Evolutionary conservation across 2,113 vertebrate species (phyloP).

Genomic region (Hippocampus guttulatus): DNA sequence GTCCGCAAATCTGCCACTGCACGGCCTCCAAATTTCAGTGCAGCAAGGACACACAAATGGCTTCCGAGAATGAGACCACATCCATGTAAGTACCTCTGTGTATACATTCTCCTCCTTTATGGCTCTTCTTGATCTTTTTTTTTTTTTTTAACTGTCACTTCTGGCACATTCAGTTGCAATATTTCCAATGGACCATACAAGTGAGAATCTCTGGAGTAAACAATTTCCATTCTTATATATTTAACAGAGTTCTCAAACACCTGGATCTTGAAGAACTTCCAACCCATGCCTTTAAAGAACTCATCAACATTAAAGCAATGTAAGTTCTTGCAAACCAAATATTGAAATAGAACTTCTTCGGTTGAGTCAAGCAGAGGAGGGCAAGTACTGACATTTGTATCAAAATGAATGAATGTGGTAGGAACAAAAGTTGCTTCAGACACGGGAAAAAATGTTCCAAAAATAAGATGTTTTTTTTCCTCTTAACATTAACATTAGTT

Average conservation of each 20-base stretch:
- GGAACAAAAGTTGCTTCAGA: not conserved
- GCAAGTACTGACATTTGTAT: not conserved
- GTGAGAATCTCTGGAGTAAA: conserved; percentile 3
- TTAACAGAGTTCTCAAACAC: conserved; percentile 76
- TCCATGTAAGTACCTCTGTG: conserved; percentile 60
- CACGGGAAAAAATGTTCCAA: not conserved
- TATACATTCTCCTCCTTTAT: not conserved
- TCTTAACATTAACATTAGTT: no score
- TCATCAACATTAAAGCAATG: conserved; percentile 81
- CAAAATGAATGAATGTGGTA: not conserved
- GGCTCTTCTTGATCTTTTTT: not conserved
- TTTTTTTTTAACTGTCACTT: not conserved
- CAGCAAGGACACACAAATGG: conserved; percentile 63
- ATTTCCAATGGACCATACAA: not conserved
- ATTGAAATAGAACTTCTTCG: not conserved
- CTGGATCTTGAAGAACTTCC: conserved; percentile 79
- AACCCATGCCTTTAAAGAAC: conserved; percentile 80
- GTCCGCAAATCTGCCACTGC: conserved; percentile 69
- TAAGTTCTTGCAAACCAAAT: conserved; percentile 65
- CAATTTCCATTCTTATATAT: conserved; percentile 16
- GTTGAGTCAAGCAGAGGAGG: not conserved
- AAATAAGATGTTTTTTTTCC: no score
- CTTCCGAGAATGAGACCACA: conserved; percentile 15
- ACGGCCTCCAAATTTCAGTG: conserved; percentile 53
- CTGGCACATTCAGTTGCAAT: not conserved